These are phyloP conservation scores for Actinostola sp. DNA, from an alignment of 92 coral and sea anemone genomes.

Conservation along the genomic window DNA sequence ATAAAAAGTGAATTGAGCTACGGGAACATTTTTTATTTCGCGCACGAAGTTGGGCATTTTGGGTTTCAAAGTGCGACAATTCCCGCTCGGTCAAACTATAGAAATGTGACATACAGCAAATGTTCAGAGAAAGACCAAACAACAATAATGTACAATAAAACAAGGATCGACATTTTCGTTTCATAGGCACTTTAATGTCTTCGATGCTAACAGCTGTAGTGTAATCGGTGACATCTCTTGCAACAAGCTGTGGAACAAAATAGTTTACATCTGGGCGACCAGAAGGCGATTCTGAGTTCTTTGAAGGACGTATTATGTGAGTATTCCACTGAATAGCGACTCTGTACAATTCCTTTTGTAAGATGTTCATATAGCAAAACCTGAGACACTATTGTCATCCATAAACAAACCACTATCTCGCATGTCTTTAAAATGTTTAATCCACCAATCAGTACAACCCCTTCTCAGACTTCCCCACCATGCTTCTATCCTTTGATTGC, in stretches of 20 bases:
- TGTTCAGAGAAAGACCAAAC: too few species aligned
- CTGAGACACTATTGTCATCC: constrained; percentile 36
- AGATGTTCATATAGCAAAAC: constrained; percentile 43
- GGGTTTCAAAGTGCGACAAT: too few species aligned
- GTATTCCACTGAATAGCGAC: constrained; percentile 41
- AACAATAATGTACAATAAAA: too few species aligned
- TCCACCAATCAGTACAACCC: constrained; percentile 50
- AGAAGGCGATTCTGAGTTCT: constrained; percentile 43
- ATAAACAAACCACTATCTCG: constrained; percentile 38
- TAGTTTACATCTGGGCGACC: constrained; percentile 33
- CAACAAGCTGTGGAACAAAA: constrained; percentile 17
- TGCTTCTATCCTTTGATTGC: constrained; percentile 53
- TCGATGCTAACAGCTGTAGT: constrained; percentile 16
- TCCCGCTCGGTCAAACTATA: too few species aligned
- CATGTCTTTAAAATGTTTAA: constrained; percentile 42
- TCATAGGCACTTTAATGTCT: too few species aligned
- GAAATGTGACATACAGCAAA: too few species aligned
- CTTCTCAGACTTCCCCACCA: constrained; percentile 47
- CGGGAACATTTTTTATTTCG: too few species aligned
- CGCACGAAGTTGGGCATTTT: too few species aligned
- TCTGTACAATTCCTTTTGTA: constrained; percentile 41
- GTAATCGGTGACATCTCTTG: constrained; percentile 7
- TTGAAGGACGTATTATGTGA: constrained; percentile 41
- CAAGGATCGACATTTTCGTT: too few species aligned
- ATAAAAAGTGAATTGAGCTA: too few species aligned